Percentiles rank a stretch among this genome's conserved stretches.
Evolutionary conservation across 2,888 invertebrate species (phyloP).

Genomic region (Iselma pallidipennis): DNA sequence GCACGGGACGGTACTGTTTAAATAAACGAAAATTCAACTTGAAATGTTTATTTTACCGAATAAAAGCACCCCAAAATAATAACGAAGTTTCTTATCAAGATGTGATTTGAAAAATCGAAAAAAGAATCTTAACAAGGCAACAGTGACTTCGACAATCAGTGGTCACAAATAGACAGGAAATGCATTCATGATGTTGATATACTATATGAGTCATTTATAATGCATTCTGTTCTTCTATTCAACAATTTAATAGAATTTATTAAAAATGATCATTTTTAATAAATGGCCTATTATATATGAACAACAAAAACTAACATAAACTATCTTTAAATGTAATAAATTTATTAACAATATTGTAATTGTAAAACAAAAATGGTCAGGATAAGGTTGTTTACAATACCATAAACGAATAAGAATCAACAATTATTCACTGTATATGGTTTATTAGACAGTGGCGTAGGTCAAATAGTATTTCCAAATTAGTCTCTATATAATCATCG

Average conservation of each 20-base stretch:
- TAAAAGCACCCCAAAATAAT: conserved; percentile 14
- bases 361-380: background rate
- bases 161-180: conserved; percentile 21
- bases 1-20: too few species aligned
- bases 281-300: conserved; percentile 3
- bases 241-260: conserved; percentile 12
- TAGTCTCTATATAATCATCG: background rate
- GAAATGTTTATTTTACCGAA: too few species aligned
- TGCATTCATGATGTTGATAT: conserved; percentile 20
- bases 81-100: background rate
- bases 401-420: background rate
- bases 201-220: conserved; percentile 17
- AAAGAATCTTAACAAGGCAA: background rate
- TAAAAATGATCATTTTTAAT: conserved; percentile 13
- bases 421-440: background rate
- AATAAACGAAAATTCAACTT: too few species aligned
- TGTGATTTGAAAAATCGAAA: background rate
- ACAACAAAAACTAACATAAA: background rate
- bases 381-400: background rate
- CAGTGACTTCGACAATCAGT: conserved; percentile 12
- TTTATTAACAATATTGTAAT: background rate
- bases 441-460: conserved; percentile 12
- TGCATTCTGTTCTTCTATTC: conserved; percentile 11
- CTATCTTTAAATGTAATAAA: background rate
- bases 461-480: background rate